Conservation (phyloP, 2,797 vertebrate species). For the Melanotaenia parkinsoni region DNA sequence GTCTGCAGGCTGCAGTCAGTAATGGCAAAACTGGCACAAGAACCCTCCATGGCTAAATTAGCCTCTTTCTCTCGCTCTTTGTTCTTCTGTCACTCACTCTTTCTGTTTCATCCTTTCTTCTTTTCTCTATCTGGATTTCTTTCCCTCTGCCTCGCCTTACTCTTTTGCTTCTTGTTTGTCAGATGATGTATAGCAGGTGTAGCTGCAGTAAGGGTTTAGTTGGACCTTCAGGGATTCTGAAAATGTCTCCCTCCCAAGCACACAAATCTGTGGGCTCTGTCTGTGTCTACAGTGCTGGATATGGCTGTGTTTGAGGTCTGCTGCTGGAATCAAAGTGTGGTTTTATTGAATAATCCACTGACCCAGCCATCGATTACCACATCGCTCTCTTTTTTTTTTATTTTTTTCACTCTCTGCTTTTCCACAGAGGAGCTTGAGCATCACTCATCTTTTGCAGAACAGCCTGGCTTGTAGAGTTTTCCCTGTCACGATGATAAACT, state of each 20-base stretch:
- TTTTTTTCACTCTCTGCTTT: conserved; percentile 10
- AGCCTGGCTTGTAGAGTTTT: conserved; percentile 50
- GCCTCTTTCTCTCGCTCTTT: conserved; percentile 19
- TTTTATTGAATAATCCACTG: conserved; percentile 79
- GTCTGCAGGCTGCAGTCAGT: conserved; percentile 35
- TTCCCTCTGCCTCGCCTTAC: conserved; percentile 6
- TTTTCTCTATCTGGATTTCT: conserved; percentile 22
- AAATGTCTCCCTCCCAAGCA: conserved; percentile 30
- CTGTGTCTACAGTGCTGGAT: conserved; percentile 52
- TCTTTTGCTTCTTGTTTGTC: conserved; percentile 64
- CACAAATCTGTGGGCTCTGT: conserved; percentile 26
- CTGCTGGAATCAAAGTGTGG: conserved; percentile 73
- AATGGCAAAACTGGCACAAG: conserved; percentile 44
- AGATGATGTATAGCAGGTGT: conserved; percentile 70
- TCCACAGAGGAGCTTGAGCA: conserved; percentile 60
- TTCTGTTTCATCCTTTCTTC: conserved; percentile 12
- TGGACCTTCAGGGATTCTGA: conserved; percentile 67
- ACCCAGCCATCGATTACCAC: conserved; percentile 69
- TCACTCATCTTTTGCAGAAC: conserved; percentile 75
- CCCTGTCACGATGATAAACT: conserved; percentile 72
- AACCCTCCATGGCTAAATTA: conserved; percentile 43
- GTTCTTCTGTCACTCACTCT: conserved; percentile 24
- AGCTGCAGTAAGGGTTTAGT: conserved; percentile 61
- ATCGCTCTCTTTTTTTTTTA: conserved; percentile 9
- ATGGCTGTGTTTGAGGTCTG: conserved; percentile 63